Evolutionary conservation across 2,888 invertebrate species (phyloP).

Genomic region (Lysandra bellargus): DNA sequence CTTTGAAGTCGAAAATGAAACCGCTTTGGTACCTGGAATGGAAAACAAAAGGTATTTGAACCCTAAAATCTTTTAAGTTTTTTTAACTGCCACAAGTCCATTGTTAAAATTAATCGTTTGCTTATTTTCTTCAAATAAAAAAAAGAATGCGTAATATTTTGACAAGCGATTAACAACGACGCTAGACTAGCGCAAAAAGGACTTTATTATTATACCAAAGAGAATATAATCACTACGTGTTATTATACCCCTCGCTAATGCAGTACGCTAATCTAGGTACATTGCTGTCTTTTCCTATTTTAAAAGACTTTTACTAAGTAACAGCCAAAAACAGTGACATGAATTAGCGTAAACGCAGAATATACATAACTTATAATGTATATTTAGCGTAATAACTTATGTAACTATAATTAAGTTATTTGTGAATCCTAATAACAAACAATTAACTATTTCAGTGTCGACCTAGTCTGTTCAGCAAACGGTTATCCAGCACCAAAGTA

Average conservation of each 20-base stretch:
- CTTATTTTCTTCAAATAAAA: neutral
- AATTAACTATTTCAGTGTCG: constrained; percentile 52
- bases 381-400: no score
- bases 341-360: neutral
- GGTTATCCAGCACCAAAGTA: constrained; percentile 60
- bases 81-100: neutral
- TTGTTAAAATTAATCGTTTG: neutral
- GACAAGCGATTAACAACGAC: no score
- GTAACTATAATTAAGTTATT: neutral
- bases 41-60: constrained; percentile 53
- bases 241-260: no score
- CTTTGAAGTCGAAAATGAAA: constrained; percentile 52
- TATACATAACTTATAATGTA: neutral
- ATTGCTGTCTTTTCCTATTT: no score
- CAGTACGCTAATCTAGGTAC: no score
- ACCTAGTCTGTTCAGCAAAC: constrained; percentile 56
- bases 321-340: no score
- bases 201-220: no score
- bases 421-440: neutral
- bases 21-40: constrained; percentile 51
- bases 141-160: no score
- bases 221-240: no score
- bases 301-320: no score
- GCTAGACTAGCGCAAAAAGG: no score
- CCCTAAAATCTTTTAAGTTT: neutral